Evolutionary conservation across 2,113 vertebrate species (phyloP).

Genomic region (Oceanodroma tethys): DNA sequence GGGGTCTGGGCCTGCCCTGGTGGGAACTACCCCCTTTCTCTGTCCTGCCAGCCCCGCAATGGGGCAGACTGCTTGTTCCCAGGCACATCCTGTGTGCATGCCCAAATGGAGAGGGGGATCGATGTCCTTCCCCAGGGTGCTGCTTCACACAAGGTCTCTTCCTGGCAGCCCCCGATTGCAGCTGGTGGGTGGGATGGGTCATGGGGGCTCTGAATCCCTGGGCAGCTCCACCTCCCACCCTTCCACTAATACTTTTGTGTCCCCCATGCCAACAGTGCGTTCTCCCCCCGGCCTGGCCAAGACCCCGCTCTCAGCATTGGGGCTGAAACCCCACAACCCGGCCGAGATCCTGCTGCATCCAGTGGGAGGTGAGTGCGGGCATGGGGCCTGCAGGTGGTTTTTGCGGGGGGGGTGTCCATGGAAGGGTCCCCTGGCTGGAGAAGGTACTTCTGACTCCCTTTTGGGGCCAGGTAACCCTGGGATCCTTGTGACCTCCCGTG

Average conservation of each 20-base stretch:
- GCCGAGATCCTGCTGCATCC: slow-evolving; percentile 90
- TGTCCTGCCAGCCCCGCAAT: not conserved
- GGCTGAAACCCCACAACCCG: slow-evolving; percentile 95
- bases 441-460: not conserved
- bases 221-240: not conserved
- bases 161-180: not conserved
- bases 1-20: not conserved
- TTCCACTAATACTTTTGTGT: not conserved
- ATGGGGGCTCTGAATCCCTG: not conserved
- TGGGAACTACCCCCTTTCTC: not conserved
- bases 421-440: not conserved
- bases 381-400: not conserved
- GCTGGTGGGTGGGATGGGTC: not conserved
- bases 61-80: not conserved
- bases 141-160: not conserved
- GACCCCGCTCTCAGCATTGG: slow-evolving; percentile 93
- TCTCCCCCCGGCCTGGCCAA: slow-evolving; percentile 95
- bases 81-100: not conserved
- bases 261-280: slow-evolving; percentile 73
- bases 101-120: not conserved
- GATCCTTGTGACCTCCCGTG: not conserved
- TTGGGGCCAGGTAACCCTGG: not conserved
- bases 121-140: not conserved
- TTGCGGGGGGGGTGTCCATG: rapidly evolving
- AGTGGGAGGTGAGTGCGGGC: slow-evolving; percentile 83